A percentile compares a stretch with the other conserved stretches of the same genome.
Evolutionary conservation across 1,140 invertebrate genomes (phyloP).

Genomic region (Drosophila simulans): DNA sequence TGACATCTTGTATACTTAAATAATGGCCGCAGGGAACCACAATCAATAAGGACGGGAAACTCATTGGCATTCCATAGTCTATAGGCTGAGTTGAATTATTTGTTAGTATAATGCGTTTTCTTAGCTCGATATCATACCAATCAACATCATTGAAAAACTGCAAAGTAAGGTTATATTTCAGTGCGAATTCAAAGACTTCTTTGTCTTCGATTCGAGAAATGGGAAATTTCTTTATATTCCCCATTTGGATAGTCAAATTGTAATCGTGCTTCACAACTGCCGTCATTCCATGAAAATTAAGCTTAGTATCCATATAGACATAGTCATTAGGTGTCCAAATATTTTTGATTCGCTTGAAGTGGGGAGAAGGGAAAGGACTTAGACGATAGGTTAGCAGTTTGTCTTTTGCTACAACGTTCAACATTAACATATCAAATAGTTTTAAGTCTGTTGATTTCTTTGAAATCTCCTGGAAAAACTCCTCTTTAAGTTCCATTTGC

Average conservation of each 20-base stretch:
- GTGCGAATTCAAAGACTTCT: background rate
- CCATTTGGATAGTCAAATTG: background rate
- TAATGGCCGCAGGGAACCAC: background rate
- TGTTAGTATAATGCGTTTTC: background rate
- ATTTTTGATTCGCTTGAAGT: background rate
- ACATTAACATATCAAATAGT: background rate
- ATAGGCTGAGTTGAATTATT: background rate
- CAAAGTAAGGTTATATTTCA: background rate
- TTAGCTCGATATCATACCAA: background rate
- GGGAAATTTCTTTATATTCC: background rate
- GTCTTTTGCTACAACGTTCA: background rate
- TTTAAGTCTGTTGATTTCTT: background rate
- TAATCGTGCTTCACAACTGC: background rate
- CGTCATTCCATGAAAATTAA: background rate
- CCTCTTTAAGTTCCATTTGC: background rate
- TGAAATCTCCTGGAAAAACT: background rate
- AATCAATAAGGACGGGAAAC: background rate
- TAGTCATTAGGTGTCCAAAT: background rate
- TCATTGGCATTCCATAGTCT: background rate
- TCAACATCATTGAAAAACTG: background rate
- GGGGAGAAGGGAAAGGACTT: background rate
- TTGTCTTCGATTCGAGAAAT: background rate
- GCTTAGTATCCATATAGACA: background rate
- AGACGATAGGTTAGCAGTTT: background rate
- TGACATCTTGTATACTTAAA: background rate